A percentile compares a stretch with the other conserved stretches of the same genome.
Conservation (phyloP, 1,140 invertebrate genomes). For the Nephotettix cincticeps region DNA sequence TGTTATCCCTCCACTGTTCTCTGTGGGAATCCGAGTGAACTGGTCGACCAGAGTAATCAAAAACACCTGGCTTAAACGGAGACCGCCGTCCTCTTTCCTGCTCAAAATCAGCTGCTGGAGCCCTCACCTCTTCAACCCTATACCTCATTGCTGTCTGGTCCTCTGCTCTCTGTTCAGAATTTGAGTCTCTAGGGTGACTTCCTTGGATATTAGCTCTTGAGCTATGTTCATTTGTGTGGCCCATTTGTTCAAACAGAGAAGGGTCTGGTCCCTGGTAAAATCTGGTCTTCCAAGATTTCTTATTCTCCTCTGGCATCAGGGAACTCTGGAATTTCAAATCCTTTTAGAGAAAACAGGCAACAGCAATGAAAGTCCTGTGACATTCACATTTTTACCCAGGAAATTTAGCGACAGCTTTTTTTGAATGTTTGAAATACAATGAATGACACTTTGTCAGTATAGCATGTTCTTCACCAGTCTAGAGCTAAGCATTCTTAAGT, state of each 20-base stretch:
- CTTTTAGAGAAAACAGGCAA: background rate
- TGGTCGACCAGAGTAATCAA: background rate
- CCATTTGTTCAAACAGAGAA: background rate
- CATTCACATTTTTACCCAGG: too few species aligned
- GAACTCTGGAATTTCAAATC: background rate
- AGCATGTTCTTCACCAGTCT: background rate
- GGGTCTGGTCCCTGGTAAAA: conserved; percentile 11
- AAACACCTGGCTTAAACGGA: background rate
- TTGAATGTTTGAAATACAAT: background rate
- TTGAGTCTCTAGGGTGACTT: background rate
- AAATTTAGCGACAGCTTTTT: background rate
- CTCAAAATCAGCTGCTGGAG: background rate
- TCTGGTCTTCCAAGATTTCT: conserved; percentile 2
- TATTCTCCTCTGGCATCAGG: background rate
- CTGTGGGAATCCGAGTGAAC: background rate
- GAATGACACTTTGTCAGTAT: background rate
- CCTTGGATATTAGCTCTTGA: background rate
- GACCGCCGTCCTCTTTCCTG: background rate
- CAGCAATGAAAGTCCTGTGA: too few species aligned
- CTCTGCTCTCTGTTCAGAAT: background rate
- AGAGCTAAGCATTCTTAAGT: background rate
- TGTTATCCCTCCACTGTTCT: background rate
- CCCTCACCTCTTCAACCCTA: background rate
- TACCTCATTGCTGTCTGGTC: background rate
- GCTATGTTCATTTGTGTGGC: background rate